Evolutionary conservation across 2,113 vertebrate genomes (phyloP), one percentile per base, ranked within the genome.

Genomic region (Cnemophilus loriae): DNA sequence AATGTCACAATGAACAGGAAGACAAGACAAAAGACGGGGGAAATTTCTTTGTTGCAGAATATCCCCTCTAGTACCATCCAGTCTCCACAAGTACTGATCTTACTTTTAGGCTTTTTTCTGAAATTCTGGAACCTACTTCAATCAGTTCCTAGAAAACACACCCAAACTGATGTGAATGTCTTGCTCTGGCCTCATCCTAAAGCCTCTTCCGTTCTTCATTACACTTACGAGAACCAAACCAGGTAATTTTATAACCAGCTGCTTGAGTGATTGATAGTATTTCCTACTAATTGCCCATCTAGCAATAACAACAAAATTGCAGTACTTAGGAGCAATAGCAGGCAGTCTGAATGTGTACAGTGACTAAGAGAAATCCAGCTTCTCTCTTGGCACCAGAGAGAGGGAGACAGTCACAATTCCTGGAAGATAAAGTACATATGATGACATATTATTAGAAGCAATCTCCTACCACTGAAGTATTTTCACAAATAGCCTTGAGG

Each of bases 371-470:
- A 91, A 92, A 78, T 24, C 35, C 57, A 89, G 80, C 70, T 74
- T 57, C 74, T 78, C 68, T 89, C 79, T 46, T 87, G 47, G 95
- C 88, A 84, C 76, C 71, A 69, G 11, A 35, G 37, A 61, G 74
- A 59, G 57, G 9, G 42, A 89, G 10, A 90, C 37, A 92, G 88
- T 92, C 93, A 95, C 83, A 96, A 6, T 95, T 95, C 95, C 93
- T 95, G 86, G 95, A 96, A 96, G 83, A 92, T 64, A 64, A 92
- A 94, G 92, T 79, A 96, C 90, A 87, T 32, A 49, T 39, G 71
- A 93, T 77, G 73, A 93, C 83, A 93, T 30, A 44, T 56, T 67
- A 83, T 75, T 83, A 92, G 93, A 93, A 88, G 79, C 44, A 71
- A 74, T 41, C 42, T 84, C 44, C 60, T 37, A 14, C n/a, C 63